Conservation (phyloP, 2,888 invertebrate species). For the Choreutis nemorana region DNA sequence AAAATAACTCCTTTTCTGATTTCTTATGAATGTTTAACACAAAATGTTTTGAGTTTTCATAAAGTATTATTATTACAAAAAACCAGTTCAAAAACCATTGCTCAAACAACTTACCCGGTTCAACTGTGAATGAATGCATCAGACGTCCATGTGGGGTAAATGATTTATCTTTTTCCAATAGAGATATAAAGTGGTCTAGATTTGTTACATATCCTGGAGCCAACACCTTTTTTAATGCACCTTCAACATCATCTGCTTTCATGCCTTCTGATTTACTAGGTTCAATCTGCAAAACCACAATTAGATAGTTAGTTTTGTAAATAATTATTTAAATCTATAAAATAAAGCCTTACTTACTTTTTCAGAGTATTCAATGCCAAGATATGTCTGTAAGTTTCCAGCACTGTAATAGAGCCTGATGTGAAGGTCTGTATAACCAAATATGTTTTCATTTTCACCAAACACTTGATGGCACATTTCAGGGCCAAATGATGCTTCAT, state of each 20-base stretch:
- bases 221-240: slow-evolving; percentile 72
- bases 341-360: slow-evolving; percentile 52
- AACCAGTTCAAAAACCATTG: slow-evolving; percentile 1
- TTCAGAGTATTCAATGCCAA: slow-evolving; percentile 77
- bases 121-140: slow-evolving; percentile 65
- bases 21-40: too few species aligned
- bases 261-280: slow-evolving; percentile 64
- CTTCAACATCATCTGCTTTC: slow-evolving; percentile 79
- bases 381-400: slow-evolving; percentile 80
- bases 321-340: slow-evolving; percentile 21
- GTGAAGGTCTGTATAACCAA: slow-evolving; percentile 87
- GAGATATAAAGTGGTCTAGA: slow-evolving; percentile 74
- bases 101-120: slow-evolving; percentile 50
- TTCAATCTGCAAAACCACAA: slow-evolving; percentile 43
- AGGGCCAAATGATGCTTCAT: slow-evolving; percentile 73
- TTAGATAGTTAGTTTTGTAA: neutral
- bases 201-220: slow-evolving; percentile 76
- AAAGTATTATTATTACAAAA: slow-evolving; percentile 3
- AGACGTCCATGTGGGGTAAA: slow-evolving; percentile 82
- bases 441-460: slow-evolving; percentile 91
- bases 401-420: slow-evolving; percentile 85
- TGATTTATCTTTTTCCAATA: slow-evolving; percentile 73
- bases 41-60: neutral
- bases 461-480: slow-evolving; percentile 95
- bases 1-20: too few species aligned